Conservation (phyloP, 2,797 vertebrate genomes). For the Chaetophractus vellerosus region DNA sequence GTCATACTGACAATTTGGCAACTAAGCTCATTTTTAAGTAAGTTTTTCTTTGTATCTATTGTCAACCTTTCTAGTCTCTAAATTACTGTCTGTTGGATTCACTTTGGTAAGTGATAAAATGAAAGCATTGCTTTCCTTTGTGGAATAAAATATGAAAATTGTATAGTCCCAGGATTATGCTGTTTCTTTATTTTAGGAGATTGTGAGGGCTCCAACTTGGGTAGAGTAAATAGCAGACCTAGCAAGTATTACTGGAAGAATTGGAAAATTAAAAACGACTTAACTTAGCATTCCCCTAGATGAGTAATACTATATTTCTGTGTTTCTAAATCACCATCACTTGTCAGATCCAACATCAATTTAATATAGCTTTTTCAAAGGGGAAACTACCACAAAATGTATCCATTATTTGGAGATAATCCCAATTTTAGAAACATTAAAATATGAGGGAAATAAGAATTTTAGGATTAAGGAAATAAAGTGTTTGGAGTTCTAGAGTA, state of each 20-base stretch:
- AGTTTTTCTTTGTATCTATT: constrained; percentile 30
- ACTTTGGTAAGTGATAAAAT: constrained; percentile 32
- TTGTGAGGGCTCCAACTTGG: neutral
- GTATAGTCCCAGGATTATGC: constrained; percentile 40
- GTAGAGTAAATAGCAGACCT: neutral
- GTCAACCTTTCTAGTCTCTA: constrained; percentile 27
- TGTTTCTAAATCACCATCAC: constrained; percentile 22
- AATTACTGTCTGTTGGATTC: constrained; percentile 29
- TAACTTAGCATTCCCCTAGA: constrained; percentile 31
- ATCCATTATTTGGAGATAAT: constrained; percentile 39
- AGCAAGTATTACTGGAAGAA: constrained; percentile 40
- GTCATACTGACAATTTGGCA: constrained; percentile 15
- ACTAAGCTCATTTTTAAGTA: constrained; percentile 11
- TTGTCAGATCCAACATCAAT: neutral
- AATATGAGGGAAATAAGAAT: constrained; percentile 13
- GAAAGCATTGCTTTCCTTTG: neutral
- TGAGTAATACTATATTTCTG: neutral
- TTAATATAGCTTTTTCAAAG: constrained; percentile 14
- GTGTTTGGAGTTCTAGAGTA: neutral
- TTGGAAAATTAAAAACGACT: constrained; percentile 46
- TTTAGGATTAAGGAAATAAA: constrained; percentile 51
- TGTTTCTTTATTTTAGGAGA: constrained; percentile 46
- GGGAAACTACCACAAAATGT: neutral
- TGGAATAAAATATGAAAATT: neutral
- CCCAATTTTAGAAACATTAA: constrained; percentile 56